phyloP scores from a whole-genome alignment of 2,888 invertebrate species.

The Liodrosophila aerea region DNA sequence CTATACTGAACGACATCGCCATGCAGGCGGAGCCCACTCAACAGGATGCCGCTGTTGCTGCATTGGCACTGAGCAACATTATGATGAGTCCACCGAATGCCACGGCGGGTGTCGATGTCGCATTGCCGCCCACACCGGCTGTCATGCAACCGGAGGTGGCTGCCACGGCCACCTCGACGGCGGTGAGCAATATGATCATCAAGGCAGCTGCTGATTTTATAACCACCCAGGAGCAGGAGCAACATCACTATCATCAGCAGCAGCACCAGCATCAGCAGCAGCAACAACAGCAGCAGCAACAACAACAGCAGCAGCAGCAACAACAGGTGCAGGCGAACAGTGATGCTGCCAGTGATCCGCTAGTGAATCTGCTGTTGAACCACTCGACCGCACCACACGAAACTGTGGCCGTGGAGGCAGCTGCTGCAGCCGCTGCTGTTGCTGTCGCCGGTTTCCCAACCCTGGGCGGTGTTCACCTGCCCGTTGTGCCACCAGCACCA shows the following conservation, averaged over 20 bases:
- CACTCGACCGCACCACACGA: slow-evolving; percentile 64
- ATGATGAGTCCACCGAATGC: slow-evolving; percentile 80
- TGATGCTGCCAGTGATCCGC: slow-evolving; percentile 55
- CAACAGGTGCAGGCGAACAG: slow-evolving; percentile 54
- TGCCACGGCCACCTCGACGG: slow-evolving; percentile 78
- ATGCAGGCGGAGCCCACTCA: slow-evolving; percentile 80
- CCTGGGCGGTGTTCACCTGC: slow-evolving; percentile 49
- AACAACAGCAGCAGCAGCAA: too few relatives aligned
- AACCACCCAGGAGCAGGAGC: slow-evolving; percentile 85
- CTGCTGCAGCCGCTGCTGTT: slow-evolving; percentile 46
- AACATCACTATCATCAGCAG: slow-evolving; percentile 82
- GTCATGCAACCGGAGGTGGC: slow-evolving; percentile 78
- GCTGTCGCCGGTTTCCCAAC: slow-evolving; percentile 44
- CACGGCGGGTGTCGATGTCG: slow-evolving; percentile 29
- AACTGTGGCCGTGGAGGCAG: slow-evolving; percentile 58
- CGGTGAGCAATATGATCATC: slow-evolving; percentile 87
- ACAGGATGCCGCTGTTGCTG: slow-evolving; percentile 79
- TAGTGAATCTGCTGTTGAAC: slow-evolving; percentile 78
- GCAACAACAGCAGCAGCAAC: slow-evolving; percentile 73
- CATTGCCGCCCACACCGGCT: slow-evolving; percentile 65
- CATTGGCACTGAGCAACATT: slow-evolving; percentile 80
- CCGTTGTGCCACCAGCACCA: slow-evolving; percentile 70
- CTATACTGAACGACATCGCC: slow-evolving; percentile 80
- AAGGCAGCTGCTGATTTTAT: slow-evolving; percentile 89
- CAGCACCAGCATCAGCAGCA: slow-evolving; percentile 54